Evolutionary conservation across 2,113 vertebrate species (phyloP).

Genomic region (Ondatra zibethicus): DNA sequence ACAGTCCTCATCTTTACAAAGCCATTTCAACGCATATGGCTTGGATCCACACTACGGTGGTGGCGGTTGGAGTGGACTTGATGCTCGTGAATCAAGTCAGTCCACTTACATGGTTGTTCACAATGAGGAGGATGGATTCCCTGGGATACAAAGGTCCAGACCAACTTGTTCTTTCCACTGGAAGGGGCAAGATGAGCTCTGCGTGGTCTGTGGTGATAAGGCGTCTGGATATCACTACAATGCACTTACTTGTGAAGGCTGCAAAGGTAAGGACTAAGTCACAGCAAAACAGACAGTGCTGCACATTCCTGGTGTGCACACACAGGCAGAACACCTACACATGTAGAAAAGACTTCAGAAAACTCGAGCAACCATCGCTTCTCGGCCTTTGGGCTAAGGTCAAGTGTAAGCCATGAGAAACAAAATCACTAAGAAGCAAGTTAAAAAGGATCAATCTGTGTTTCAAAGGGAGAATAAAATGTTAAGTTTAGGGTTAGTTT

Average conservation of each 20-base stretch:
- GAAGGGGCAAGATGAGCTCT: slow-evolving; percentile 94
- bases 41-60: slow-evolving; percentile 86
- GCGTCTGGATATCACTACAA: slow-evolving; percentile 98
- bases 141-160: slow-evolving; percentile 87
- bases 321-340: background rate
- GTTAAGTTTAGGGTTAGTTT: slow-evolving; percentile 41
- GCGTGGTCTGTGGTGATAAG: slow-evolving; percentile 96
- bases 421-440: background rate
- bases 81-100: slow-evolving; percentile 84
- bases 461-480: slow-evolving; percentile 24
- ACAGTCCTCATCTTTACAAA: slow-evolving; percentile 86
- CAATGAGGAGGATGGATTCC: slow-evolving; percentile 68
- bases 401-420: slow-evolving; percentile 1
- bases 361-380: background rate
- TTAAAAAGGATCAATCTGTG: slow-evolving; percentile 2
- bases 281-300: background rate
- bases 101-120: slow-evolving; percentile 80
- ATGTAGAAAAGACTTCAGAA: background rate
- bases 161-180: slow-evolving; percentile 84
- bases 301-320: background rate
- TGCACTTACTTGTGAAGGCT: slow-evolving; percentile 96
- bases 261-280: slow-evolving; percentile 91
- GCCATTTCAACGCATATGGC: slow-evolving; percentile 86
- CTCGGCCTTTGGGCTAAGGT: background rate
- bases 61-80: slow-evolving; percentile 78